Evolutionary conservation across 2,888 invertebrate genomes (phyloP).

Genomic region (Epicampocera succincta): DNA sequence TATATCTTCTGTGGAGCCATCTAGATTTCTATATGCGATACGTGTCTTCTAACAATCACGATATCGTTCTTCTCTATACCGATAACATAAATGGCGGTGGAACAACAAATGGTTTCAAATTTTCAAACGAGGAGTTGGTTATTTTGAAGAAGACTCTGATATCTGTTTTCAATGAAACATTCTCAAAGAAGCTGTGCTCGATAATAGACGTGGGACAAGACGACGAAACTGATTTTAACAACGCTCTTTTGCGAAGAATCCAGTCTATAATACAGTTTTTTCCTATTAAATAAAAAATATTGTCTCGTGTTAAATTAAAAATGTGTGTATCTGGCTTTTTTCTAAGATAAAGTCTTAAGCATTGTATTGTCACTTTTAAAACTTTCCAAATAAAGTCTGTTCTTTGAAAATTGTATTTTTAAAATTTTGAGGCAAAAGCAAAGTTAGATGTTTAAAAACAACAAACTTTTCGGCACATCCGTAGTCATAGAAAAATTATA

Average conservation of each 20-base stretch:
- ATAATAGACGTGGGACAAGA: constrained; percentile 86
- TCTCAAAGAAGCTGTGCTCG: constrained; percentile 88
- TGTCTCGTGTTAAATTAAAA: too few relatives aligned
- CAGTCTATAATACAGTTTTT: constrained; percentile 91
- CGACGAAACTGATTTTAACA: constrained; percentile 87
- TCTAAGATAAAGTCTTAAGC: too few relatives aligned
- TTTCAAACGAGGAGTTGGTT: constrained; percentile 84
- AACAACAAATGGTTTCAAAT: constrained; percentile 28
- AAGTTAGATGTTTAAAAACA: too few relatives aligned
- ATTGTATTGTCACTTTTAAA: neutral
- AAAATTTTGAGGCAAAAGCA: too few relatives aligned
- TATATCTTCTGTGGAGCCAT: constrained; percentile 90
- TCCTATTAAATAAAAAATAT: constrained; percentile 80
- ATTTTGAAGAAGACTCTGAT: constrained; percentile 88
- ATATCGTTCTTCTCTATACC: constrained; percentile 58
- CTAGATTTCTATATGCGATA: constrained; percentile 87
- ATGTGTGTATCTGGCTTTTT: too few relatives aligned
- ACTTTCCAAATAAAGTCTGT: neutral
- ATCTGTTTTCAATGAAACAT: constrained; percentile 89
- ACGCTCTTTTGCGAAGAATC: constrained; percentile 89
- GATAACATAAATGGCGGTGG: constrained; percentile 37
- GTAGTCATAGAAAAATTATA: too few relatives aligned
- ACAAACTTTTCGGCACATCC: too few relatives aligned
- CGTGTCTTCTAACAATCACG: constrained; percentile 82
- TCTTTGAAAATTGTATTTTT: too few relatives aligned